phyloP scores from a whole-genome alignment of 2,113 vertebrate genomes.

The Chauna torquata region DNA sequence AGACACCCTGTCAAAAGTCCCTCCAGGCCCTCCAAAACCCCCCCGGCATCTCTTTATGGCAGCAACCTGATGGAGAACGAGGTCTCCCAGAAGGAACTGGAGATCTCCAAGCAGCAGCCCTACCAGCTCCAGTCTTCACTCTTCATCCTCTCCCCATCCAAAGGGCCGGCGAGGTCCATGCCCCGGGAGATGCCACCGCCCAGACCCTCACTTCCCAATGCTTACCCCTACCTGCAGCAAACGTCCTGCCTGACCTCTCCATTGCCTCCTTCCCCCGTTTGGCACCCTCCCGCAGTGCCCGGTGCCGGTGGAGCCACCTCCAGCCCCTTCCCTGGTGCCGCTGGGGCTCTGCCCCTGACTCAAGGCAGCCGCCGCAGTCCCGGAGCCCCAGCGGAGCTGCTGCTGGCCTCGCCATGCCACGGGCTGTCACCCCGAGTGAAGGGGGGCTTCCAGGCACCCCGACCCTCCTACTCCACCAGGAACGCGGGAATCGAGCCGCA shows the following conservation, averaged over 20 bases:
- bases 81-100: slow-evolving; percentile 86
- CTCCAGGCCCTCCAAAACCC: slow-evolving; percentile 74
- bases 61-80: slow-evolving; percentile 79
- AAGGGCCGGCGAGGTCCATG: slow-evolving; percentile 77
- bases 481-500: slow-evolving; percentile 91
- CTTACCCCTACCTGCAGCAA: slow-evolving; percentile 70
- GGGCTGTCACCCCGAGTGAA: slow-evolving; percentile 81
- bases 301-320: slow-evolving; percentile 59
- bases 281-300: slow-evolving; percentile 66
- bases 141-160: slow-evolving; percentile 89
- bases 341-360: slow-evolving; percentile 20
- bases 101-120: slow-evolving; percentile 87
- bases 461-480: slow-evolving; percentile 92
- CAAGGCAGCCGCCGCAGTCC: slow-evolving; percentile 40
- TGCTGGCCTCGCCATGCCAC: slow-evolving; percentile 79
- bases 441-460: slow-evolving; percentile 82
- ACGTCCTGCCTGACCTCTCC: slow-evolving; percentile 75
- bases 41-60: slow-evolving; percentile 73
- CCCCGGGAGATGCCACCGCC: slow-evolving; percentile 82
- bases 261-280: slow-evolving; percentile 69
- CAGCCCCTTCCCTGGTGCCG: slow-evolving; percentile 59
- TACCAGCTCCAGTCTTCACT: slow-evolving; percentile 91
- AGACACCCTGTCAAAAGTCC: slow-evolving; percentile 72
- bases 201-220: slow-evolving; percentile 70
- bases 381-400: slow-evolving; percentile 22